These are phyloP conservation scores for Patella caerulea DNA, from an alignment of 2,888 invertebrate genomes.

Conservation along the genomic window DNA sequence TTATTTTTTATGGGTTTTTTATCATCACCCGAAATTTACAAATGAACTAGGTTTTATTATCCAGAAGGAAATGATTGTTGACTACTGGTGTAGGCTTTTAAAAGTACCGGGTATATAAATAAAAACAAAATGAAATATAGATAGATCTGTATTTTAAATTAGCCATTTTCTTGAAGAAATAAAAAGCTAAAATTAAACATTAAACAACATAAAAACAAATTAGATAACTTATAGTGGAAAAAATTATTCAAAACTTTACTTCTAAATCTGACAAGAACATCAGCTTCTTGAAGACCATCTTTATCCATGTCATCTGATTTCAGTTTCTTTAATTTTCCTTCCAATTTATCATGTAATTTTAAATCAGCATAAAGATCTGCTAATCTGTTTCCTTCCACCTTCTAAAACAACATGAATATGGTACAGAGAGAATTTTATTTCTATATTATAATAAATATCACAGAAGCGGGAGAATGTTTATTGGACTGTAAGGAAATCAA, in stretches of 20 bases:
- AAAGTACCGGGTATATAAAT: no score
- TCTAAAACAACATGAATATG: conserved; percentile 73
- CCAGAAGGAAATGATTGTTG: no score
- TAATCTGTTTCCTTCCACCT: conserved; percentile 86
- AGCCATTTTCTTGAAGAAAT: no score
- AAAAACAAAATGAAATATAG: no score
- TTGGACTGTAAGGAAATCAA: background rate
- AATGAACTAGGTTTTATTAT: no score
- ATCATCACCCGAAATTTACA: no score
- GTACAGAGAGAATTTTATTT: no score
- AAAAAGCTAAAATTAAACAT: background rate
- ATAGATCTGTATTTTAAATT: no score
- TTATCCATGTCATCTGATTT: conserved; percentile 88
- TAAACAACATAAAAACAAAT: background rate
- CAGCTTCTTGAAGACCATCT: conserved; percentile 73
- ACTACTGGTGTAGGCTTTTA: no score
- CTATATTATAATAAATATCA: background rate
- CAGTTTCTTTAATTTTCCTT: conserved; percentile 85
- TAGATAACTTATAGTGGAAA: background rate
- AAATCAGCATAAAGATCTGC: conserved; percentile 90
- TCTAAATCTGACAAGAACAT: conserved; percentile 34
- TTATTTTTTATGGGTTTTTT: no score
- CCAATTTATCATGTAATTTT: conserved; percentile 93
- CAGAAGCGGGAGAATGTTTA: background rate
- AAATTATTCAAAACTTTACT: conserved; percentile 15